phyloP scores from a whole-genome alignment of 2,888 invertebrate genomes.

The Tuberolachnus salignus region DNA sequence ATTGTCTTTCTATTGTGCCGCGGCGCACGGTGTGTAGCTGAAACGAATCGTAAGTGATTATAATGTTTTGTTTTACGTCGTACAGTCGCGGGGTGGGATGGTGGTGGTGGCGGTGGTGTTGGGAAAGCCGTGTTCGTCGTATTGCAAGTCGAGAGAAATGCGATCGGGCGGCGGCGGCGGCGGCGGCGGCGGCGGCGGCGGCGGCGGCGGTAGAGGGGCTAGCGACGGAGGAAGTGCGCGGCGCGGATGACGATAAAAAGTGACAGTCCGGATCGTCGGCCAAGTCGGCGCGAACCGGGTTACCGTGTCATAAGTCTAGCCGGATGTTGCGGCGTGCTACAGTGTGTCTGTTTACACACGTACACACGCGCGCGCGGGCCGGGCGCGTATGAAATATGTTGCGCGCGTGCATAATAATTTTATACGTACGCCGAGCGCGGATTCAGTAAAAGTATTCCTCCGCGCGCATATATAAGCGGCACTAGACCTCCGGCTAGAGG shows the following conservation, averaged over 20 bases:
- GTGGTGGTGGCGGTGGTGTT: neutral
- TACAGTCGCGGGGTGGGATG: neutral
- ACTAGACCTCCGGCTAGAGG: too few species aligned
- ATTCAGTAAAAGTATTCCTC: conserved; percentile 52
- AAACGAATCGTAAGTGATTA: conserved; percentile 48
- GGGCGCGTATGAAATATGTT: neutral
- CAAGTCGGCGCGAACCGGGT: conserved; percentile 49
- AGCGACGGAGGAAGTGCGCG: neutral
- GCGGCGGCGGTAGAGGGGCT: neutral
- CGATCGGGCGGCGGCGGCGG: neutral
- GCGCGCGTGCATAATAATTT: conserved; percentile 1
- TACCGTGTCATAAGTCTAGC: conserved; percentile 56
- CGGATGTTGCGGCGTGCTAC: conserved; percentile 46
- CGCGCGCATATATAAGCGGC: neutral
- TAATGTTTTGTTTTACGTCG: conserved; percentile 29
- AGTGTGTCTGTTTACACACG: neutral
- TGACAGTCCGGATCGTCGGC: conserved; percentile 55
- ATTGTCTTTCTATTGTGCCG: neutral
- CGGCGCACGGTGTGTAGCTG: neutral
- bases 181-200: neutral
- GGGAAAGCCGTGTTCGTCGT: conserved; percentile 18
- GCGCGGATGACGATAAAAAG: conserved; percentile 50
- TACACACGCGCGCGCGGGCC: neutral
- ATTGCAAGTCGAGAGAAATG: conserved; percentile 35
- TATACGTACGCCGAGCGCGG: neutral